phyloP scores from a whole-genome alignment of 2,888 invertebrate species.

The Lacanobia oleracea region DNA sequence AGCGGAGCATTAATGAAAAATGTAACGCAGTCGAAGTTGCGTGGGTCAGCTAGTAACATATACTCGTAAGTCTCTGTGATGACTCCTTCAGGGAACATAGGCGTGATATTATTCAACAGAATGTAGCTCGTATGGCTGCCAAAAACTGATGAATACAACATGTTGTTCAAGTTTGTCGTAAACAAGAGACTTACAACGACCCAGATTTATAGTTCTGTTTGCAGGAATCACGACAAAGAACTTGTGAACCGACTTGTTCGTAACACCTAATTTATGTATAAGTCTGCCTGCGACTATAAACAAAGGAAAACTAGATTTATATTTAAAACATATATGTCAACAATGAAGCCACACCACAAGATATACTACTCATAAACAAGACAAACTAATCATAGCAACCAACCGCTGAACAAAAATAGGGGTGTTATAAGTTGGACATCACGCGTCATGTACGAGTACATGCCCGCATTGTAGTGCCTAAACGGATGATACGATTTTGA shows the following conservation, averaged over 20 bases:
- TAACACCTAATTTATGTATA: constrained; percentile 47
- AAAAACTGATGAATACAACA: constrained; percentile 48
- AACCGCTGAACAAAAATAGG: too few species aligned
- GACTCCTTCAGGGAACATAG: not conserved
- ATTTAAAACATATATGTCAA: constrained; percentile 8
- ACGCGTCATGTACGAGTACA: too few species aligned
- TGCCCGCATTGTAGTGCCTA: too few species aligned
- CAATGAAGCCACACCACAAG: not conserved
- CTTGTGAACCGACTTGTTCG: constrained; percentile 40
- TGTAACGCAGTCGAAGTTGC: too few species aligned
- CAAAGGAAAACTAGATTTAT: constrained; percentile 31
- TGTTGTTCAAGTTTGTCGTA: constrained; percentile 42
- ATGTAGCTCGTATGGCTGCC: constrained; percentile 12
- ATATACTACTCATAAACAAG: too few species aligned
- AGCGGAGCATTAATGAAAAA: too few species aligned
- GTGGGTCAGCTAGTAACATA: too few species aligned
- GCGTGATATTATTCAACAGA: constrained; percentile 1
- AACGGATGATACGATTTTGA: too few species aligned
- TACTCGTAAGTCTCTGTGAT: not conserved
- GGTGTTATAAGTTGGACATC: too few species aligned
- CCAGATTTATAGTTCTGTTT: constrained; percentile 57
- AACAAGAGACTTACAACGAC: constrained; percentile 25
- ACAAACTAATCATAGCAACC: too few species aligned
- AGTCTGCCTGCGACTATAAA: constrained; percentile 21
- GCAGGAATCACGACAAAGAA: constrained; percentile 53